Base-by-base conservation (phyloP, 2,888 invertebrate species). In the Cactoblastis cactorum region DNA sequence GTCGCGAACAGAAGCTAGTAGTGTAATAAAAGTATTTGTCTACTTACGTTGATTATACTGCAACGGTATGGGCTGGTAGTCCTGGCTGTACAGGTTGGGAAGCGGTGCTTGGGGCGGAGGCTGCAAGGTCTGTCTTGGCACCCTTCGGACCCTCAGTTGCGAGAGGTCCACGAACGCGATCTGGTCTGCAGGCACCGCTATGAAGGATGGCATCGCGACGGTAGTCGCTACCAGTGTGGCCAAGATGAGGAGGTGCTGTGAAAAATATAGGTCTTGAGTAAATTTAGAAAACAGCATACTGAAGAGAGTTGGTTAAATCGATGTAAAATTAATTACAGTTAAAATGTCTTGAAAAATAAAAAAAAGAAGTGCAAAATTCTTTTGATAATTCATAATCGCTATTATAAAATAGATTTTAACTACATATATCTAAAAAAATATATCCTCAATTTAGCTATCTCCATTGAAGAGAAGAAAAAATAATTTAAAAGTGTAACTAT, bases 111-210 rank as follows among this genome's bases (percentile, higher is more conserved):
- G 68, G 11, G 55, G 65, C 11, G 63, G 69, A 28, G 67, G 77
- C 49, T 83, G 84, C 3, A 84, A 71, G 1, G 80, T 79, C 65
- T 84, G 85, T 17, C 87, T 57, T 0, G 86, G 84, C n/a, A 84
- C 79, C 5, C 85, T 59, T 1, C 81, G 65, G 54, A 82, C 63
- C 58, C 72, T 70, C 51, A 86, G 43, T 1, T 84, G 83, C 15
- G 82, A 81, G 37, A 92, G 76, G 64, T 92, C 92, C 58, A 92
- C 77, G 67, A 92, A 88, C 47, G 92, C 91, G 54, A 92, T 85
- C 67, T 91, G 91, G 61, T 92, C 92, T 1, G 92, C 88, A 0
- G 92, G 92, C 15, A 92, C 91, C 14, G 92, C 92, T 56, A 92
- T 91, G 81, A 90, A 92, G 11, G 91, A 90, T 0, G 92, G 91